A percentile compares a stretch with the other conserved stretches of the same genome.
These are phyloP conservation scores for Archaeoteleia sp. DNA, from an alignment of 2,888 invertebrate genomes.

Conservation along the genomic window DNA sequence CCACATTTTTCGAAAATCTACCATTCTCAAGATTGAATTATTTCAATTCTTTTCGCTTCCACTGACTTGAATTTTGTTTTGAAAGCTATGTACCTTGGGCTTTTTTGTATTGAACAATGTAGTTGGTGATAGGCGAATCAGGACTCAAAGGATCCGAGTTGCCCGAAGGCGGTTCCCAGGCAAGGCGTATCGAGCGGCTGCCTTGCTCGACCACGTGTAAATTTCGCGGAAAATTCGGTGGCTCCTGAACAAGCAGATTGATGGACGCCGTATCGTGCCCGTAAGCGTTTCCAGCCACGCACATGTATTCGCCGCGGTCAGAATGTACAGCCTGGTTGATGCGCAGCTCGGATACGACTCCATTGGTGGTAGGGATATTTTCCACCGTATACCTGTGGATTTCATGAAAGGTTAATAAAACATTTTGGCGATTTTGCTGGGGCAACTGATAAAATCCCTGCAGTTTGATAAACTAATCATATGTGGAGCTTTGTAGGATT, in stretches of 20 bases:
- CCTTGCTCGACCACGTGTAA: conserved; percentile 77
- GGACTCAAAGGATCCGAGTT: conserved; percentile 74
- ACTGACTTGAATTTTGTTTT: conserved; percentile 11
- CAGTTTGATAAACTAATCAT: no score
- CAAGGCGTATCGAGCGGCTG: conserved; percentile 77
- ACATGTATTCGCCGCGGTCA: conserved; percentile 79
- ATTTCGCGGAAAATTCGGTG: conserved; percentile 79
- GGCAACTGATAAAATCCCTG: no score
- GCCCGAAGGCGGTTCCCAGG: conserved; percentile 77
- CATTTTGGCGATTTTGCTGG: no score
- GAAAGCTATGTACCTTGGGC: conserved; percentile 74
- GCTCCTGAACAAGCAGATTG: conserved; percentile 77
- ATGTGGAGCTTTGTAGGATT: no score
- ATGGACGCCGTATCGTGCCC: conserved; percentile 78
- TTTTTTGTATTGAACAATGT: conserved; percentile 79
- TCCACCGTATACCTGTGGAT: conserved; percentile 66
- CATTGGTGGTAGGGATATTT: conserved; percentile 72
- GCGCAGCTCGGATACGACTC: conserved; percentile 77
- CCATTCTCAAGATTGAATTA: no score
- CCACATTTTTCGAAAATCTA: no score
- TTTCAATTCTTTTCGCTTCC: no score
- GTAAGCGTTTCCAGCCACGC: conserved; percentile 79
- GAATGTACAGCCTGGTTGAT: conserved; percentile 77
- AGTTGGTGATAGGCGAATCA: conserved; percentile 77
- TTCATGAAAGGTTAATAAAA: background rate